Percentiles rank a stretch among this genome's conserved stretches.
These are phyloP conservation scores for Dinomys branickii DNA, from an alignment of 2,113 vertebrate genomes.

Conservation along the genomic window DNA sequence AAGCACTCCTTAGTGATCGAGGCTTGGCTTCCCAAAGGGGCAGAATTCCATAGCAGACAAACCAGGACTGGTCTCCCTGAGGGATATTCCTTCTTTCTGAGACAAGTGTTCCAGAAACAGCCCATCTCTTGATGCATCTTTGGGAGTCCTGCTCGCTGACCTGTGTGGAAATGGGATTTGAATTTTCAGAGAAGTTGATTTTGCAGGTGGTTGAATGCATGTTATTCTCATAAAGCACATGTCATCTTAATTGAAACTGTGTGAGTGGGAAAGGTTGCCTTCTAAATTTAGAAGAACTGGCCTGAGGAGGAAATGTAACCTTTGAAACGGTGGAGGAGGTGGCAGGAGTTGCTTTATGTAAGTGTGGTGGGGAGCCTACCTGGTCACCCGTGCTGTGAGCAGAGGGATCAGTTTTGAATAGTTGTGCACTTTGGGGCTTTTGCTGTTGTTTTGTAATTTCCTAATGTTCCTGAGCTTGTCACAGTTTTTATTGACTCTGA, in stretches of 20 bases:
- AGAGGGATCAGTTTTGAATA: not conserved
- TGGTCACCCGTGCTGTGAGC: not conserved
- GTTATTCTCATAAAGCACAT: slow-evolving; percentile 68
- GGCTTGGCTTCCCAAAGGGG: slow-evolving; percentile 15
- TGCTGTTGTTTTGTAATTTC: not conserved
- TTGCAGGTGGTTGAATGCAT: not conserved
- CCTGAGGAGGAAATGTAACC: slow-evolving; percentile 44
- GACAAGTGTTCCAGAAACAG: slow-evolving; percentile 70
- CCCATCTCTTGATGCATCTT: not conserved
- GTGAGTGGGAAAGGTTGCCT: slow-evolving; percentile 2
- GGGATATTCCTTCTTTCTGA: slow-evolving; percentile 38
- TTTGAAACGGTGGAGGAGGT: not conserved
- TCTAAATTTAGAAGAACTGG: slow-evolving; percentile 66
- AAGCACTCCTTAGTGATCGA: not conserved
- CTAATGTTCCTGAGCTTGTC: not conserved
- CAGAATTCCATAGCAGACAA: slow-evolving; percentile 11
- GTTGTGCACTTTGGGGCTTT: not conserved
- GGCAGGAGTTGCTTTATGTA: not conserved
- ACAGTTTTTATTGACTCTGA: not conserved
- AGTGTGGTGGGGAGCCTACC: not conserved
- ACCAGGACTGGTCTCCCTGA: not conserved
- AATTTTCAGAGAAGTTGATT: slow-evolving; percentile 54
- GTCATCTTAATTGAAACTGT: slow-evolving; percentile 63
- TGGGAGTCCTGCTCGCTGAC: slow-evolving; percentile 25
- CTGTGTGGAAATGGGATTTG: slow-evolving; percentile 10